Base-by-base conservation (phyloP, 2,888 invertebrate genomes). In the Isotomurus palustris region DNA sequence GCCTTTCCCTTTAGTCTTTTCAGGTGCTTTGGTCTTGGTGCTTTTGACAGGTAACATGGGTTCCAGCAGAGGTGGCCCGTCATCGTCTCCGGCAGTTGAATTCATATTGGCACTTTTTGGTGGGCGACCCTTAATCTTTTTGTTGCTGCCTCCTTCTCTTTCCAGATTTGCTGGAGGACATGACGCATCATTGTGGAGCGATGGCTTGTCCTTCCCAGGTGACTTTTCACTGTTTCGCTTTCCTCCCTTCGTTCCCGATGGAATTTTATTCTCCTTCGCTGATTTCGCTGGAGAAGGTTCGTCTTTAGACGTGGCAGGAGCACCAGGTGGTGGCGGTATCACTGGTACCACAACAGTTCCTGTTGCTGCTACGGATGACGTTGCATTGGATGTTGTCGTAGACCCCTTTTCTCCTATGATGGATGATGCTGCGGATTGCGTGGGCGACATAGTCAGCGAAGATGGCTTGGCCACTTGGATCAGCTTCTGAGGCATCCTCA, bases 401-500 rank as follows among this genome's bases (percentile, higher is more conserved):
- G 47, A n/a, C 3, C 12, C 17, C 47, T 49, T 51, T 36, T 50
- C 64, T 36, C 64, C 68, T 19, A 58, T 50, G 6, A 68, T 52
- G 36, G 82, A 80, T 1, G 83, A 82, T 2, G 84, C 84, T 3
- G 83, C 79, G 1, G 84, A 82, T 3, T 85, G 85, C n/a, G 85
- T 71, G 88, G 76, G 5, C 36, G 62, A 62, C 55, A 53, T 53
- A 17, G 58, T 58, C 32, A 68, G 43, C 8, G 71, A 68, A 25
- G 84, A 84, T 1, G 87, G 85, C 66, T 86, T 82, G 29, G 87
- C 85, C 55, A 90, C 86, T 36, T 86, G 87, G 67, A 91, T 91
- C 50, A 91, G 78, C 69, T 86, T 83, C 32, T 85, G 81, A 1
- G 91, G 90, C 82, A 91, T 87, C 69, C 90, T 82, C 19, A 90